Percentiles rank a stretch among this genome's conserved stretches.
phyloP scores from a whole-genome alignment of 2,113 vertebrate genomes.

The Terrapene triunguis region DNA sequence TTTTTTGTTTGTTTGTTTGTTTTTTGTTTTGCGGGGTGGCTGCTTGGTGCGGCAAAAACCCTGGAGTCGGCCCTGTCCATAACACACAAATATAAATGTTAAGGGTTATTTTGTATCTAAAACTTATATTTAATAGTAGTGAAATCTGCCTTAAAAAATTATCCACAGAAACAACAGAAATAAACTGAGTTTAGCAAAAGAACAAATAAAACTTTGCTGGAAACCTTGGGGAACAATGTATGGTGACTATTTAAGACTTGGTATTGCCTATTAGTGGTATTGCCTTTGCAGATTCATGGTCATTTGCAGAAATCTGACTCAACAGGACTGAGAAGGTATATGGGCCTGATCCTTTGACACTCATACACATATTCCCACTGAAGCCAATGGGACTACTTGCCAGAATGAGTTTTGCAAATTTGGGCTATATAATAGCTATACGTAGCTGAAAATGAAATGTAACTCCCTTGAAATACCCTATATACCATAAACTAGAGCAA shows the following conservation, averaged over 20 bases:
- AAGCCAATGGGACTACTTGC: not conserved
- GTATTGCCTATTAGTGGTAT: not conserved
- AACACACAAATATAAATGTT: not conserved
- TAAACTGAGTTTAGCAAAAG: not conserved
- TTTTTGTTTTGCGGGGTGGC: too few species aligned
- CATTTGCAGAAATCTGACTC: constrained; percentile 18
- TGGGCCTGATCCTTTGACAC: not conserved
- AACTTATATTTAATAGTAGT: not conserved
- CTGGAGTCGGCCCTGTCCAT: not conserved
- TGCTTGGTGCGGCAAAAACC: too few species aligned
- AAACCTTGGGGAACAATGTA: not conserved
- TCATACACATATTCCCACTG: not conserved
- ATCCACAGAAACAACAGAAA: not conserved
- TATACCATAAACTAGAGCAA: constrained; percentile 11
- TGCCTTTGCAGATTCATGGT: not conserved
- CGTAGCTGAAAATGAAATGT: constrained; percentile 1
- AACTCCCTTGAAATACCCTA: constrained; percentile 29
- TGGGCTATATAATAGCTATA: not conserved
- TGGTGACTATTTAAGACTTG: not conserved
- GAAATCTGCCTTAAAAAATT: not conserved
- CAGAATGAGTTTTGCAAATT: not conserved
- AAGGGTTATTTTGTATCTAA: not conserved
- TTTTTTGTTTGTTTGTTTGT: too few species aligned
- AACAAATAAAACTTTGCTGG: not conserved
- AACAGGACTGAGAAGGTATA: constrained; percentile 5